Base-by-base conservation (phyloP, 2,888 invertebrate genomes). In the Drosophila greeni region DNA sequence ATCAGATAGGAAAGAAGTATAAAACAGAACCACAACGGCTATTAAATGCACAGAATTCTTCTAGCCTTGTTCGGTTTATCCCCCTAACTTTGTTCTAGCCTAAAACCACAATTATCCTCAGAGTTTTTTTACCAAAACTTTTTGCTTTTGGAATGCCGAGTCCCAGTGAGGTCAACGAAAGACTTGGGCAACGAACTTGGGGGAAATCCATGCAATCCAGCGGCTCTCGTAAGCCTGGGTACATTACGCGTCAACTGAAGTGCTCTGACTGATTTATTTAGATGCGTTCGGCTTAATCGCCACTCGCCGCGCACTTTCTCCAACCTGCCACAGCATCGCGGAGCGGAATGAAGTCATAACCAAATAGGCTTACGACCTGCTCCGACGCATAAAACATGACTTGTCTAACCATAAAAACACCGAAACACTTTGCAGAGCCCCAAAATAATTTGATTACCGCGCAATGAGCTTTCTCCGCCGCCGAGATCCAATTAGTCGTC, bases 341-440 rank as follows among this genome's bases (percentile, higher is more conserved):
- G 20, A 7, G 24, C 36, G 69, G 70, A 79, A 80, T 80, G 76
- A 84, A 84, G 79, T 79, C 82, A 84, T 84, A 82, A 79, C 82
- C 82, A 84, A 82, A 82, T 72, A 82, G 67, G 79, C 66, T 66
- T 39, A 59, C 48, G 45, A 65, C 53, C 49, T 36, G 69, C 47
- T 58, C 51, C 59, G 39, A 9, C 55, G 55, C 62, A 58, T 59
- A 42, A 58, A 69, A 49, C 42, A 60, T 29, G 53, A 33, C 62
- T 67, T 43, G 66, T 66, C 64, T 66, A 53, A 52, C 64, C 62
- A 64, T 60, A 66, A 61, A 54, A 66, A 52, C 58, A 34, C 51
- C 62, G 58, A 48, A 64, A 47, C 55, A 48, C 58, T 67, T 45
- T 57, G 51, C 45, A 42, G 23, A 56, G 24, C 20, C 56, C 51